Evolutionary conservation across 1,140 invertebrate genomes (phyloP).

Genomic region (Cyclargus thomasi): DNA sequence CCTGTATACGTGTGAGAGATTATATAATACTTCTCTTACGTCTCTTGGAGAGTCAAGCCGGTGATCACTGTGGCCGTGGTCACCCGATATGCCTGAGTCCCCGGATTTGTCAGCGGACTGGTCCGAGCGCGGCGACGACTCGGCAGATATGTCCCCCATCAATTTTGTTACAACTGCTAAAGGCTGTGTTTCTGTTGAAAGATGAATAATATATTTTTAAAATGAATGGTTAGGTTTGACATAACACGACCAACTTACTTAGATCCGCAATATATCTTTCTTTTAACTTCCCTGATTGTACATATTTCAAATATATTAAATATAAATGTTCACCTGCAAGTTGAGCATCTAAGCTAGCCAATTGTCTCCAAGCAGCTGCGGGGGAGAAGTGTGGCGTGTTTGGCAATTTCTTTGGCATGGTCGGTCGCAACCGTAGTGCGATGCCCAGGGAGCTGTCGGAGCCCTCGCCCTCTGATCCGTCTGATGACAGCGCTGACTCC

Average conservation of each 20-base stretch:
- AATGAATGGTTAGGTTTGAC: no score
- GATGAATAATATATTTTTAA: slow-evolving; percentile 3
- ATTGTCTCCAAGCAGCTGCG: slow-evolving; percentile 85
- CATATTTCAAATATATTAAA: no score
- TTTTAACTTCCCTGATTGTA: no score
- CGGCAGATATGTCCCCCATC: slow-evolving; percentile 47
- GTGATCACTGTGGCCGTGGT: slow-evolving; percentile 68
- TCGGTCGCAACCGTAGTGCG: slow-evolving; percentile 83
- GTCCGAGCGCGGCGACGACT: slow-evolving; percentile 60
- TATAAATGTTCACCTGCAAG: slow-evolving; percentile 41
- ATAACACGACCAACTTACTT: no score
- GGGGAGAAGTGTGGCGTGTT: slow-evolving; percentile 88
- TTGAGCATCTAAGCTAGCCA: slow-evolving; percentile 71
- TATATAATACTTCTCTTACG: no score
- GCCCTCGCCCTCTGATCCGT: slow-evolving; percentile 65
- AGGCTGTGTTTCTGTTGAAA: slow-evolving; percentile 49
- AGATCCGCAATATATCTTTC: no score
- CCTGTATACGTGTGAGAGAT: no score
- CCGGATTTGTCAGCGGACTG: slow-evolving; percentile 81
- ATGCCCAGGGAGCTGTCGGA: slow-evolving; percentile 76
- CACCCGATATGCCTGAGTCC: slow-evolving; percentile 87
- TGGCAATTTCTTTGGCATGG: slow-evolving; percentile 84
- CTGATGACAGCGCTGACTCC: slow-evolving; percentile 73
- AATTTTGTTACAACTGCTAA: slow-evolving; percentile 59
- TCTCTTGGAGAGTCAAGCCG: slow-evolving; percentile 58